Evolutionary conservation across 2,888 invertebrate genomes (phyloP).

Genomic region (Campopleginae sp.): DNA sequence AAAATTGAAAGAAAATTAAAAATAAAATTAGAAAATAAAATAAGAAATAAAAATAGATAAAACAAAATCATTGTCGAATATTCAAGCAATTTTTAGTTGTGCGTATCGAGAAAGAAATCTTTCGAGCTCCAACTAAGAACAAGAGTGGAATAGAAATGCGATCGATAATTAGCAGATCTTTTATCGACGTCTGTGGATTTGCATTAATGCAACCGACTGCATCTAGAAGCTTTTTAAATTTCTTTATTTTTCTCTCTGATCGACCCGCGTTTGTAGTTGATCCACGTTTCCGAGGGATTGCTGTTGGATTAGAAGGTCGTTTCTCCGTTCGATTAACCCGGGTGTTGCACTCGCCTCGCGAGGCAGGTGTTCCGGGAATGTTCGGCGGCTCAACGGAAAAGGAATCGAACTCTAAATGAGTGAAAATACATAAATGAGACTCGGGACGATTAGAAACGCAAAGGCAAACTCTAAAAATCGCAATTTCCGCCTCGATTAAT

Average conservation of each 20-base stretch:
- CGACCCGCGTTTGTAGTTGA: not conserved
- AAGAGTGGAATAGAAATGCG: not conserved
- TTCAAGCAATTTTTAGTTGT: not conserved
- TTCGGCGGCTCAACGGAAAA: constrained; percentile 24
- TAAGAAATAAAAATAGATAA: too few relatives aligned
- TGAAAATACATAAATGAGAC: constrained; percentile 54
- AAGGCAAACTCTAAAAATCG: constrained; percentile 47
- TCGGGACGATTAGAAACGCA: constrained; percentile 51
- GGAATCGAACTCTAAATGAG: constrained; percentile 58
- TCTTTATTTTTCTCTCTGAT: not conserved
- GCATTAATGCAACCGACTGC: constrained; percentile 1
- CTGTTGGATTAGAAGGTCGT: constrained; percentile 44
- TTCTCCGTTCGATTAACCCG: constrained; percentile 32
- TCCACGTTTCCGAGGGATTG: constrained; percentile 1
- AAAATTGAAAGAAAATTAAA: too few relatives aligned
- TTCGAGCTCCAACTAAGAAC: not conserved
- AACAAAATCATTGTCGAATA: not conserved
- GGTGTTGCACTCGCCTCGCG: constrained; percentile 46
- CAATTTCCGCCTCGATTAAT: not conserved
- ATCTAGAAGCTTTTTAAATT: not conserved
- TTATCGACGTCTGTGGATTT: constrained; percentile 3
- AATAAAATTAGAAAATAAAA: too few relatives aligned
- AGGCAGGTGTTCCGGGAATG: constrained; percentile 60
- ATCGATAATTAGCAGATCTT: constrained; percentile 14
- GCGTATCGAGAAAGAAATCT: not conserved